Evolutionary conservation across 2,888 invertebrate genomes (phyloP), one percentile per base, ranked within the genome.

Genomic region (Chalcis sispes): DNA sequence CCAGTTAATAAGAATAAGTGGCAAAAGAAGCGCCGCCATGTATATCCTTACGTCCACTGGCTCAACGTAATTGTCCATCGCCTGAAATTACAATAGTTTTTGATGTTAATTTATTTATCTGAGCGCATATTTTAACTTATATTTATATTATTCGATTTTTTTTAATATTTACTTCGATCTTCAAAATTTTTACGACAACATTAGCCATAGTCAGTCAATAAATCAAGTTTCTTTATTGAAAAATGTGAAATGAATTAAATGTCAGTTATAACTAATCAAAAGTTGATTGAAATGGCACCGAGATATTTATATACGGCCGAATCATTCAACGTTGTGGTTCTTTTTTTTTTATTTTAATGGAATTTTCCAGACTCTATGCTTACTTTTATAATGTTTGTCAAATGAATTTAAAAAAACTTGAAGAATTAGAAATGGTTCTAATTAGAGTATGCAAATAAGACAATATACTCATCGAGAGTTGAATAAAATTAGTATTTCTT

Each of bases 1-100:
- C 91, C 94, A 95, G 89, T 95, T 95, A 83, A 96, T 93, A 3
- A 95, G 89, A 65, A 96, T 92, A 82, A 96, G 90, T 0, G 95
- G 95, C 42, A 91, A 54, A 56, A 91, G 84, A 5, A 90, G 80
- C 20, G 83, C 85, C 48, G 93, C 83, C 94, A 95, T 95, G 83
- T 94, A 93, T 50, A 93, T 88, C 65, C 91, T 89, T 10, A 93
- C 89, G 50, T 91, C 90, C 80, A 91, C 78, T n/a, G 73, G 75
- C 29, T 85, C 81, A 0, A 85, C 82, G 79, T 88, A 86, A 0
- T 86, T 82, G 40, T 90, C 89, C 65, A 90, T 83, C 8, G 91
- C 90, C 92, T 92, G 88, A 77, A 87, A 85, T n/a, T 50, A 73
- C 67, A 15, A 66, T 58, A 32, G 13, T 25, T 62, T 13, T 42